Conservation (phyloP, 2,113 vertebrate species). For the Clarias magur region DNA sequence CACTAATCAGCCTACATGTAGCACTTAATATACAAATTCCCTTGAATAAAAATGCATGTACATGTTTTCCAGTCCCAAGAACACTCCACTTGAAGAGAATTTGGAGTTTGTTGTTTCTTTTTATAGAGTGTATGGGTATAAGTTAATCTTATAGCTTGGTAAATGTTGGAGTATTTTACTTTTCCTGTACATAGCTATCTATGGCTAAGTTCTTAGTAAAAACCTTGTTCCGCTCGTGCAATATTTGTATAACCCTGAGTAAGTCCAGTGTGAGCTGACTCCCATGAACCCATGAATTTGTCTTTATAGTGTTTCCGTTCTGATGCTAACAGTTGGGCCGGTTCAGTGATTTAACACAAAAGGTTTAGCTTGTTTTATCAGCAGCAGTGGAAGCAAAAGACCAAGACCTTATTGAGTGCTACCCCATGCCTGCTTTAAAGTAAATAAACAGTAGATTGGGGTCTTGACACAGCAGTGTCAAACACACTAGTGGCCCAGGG, state of each 20-base stretch:
- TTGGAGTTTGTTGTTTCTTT: background rate
- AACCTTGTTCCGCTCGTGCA: background rate
- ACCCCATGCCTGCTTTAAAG: background rate
- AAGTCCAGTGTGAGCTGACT: background rate
- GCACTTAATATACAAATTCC: background rate
- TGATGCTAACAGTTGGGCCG: background rate
- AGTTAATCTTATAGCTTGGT: background rate
- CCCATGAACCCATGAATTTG: background rate
- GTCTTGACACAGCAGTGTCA: slow-evolving; percentile 49
- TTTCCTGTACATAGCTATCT: background rate
- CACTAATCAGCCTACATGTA: background rate
- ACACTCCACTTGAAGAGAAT: background rate
- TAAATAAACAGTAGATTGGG: slow-evolving; percentile 49
- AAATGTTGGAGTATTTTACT: background rate
- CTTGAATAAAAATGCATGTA: background rate
- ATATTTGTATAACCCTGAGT: background rate
- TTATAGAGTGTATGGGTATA: background rate
- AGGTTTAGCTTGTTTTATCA: slow-evolving; percentile 29
- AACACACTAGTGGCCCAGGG: slow-evolving; percentile 60
- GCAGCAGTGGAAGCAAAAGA: background rate
- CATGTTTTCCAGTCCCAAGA: background rate
- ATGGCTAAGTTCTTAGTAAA: background rate
- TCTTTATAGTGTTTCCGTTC: background rate
- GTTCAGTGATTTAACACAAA: slow-evolving; percentile 21
- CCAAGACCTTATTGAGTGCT: slow-evolving; percentile 15